Percentiles rank a stretch among this genome's conserved stretches.
Conservation (phyloP, 2,888 invertebrate species). For the Pterostichus madidus region DNA sequence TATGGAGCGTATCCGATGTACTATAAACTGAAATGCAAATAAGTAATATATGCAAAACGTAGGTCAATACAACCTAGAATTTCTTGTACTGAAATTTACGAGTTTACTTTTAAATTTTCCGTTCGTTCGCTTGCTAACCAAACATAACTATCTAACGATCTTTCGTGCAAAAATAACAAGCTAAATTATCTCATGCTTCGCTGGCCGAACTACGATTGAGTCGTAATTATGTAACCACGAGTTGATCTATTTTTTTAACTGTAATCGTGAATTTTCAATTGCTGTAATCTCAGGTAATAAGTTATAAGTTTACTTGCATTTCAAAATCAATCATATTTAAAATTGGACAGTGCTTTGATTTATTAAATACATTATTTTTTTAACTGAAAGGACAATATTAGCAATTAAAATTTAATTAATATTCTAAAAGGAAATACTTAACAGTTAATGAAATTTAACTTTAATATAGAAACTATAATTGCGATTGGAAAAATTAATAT, state of each 20-base stretch:
- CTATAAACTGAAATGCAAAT: conserved; percentile 9
- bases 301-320: conserved; percentile 9
- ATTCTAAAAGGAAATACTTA: too few relatives aligned
- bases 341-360: too few relatives aligned
- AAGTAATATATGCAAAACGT: background rate
- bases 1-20: conserved; percentile 31
- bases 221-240: conserved; percentile 27
- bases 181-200: conserved; percentile 35
- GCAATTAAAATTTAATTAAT: too few relatives aligned
- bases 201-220: conserved; percentile 28
- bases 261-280: conserved; percentile 14
- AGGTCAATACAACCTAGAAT: conserved; percentile 12
- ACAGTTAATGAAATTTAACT: too few relatives aligned
- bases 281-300: conserved; percentile 5
- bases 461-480: too few relatives aligned
- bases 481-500: too few relatives aligned
- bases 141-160: conserved; percentile 42
- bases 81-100: conserved; percentile 16
- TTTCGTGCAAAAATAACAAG: background rate
- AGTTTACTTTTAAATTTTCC: background rate
- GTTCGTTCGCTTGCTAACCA: background rate
- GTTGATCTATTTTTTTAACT: conserved; percentile 9
- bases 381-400: too few relatives aligned
- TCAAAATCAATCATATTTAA: conserved; percentile 20
- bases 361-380: too few relatives aligned